Evolutionary conservation across 2,113 vertebrate genomes (phyloP), one percentile per base, ranked within the genome.

Genomic region (Arenaria interpres): DNA sequence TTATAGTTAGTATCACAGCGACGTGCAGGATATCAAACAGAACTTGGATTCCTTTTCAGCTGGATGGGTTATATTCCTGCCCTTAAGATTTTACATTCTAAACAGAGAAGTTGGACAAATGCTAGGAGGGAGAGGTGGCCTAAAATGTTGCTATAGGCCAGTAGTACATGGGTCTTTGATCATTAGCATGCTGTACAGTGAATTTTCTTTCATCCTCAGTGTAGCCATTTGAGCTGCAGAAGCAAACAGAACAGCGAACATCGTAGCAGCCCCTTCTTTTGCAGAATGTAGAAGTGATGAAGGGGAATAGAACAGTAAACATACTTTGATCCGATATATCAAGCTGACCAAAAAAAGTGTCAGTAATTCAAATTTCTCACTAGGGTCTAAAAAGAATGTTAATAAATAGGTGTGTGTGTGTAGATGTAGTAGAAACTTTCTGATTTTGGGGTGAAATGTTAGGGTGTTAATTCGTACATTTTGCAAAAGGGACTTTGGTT

Each of bases 401-500:
- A 64, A 37, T 80, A 71, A 80, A 59, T 75, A 60, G n/a, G 23
- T 68, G 32, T 82, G 16, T 82, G 16, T 73, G 30, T 2, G 2
- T 87, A 79, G 53, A 85, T 64, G 12, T 12, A 60, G 25, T 59
- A 23, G 32, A 82, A 95, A 46, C 48, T 54, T 51, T 39, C 62
- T 76, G 91, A 10, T 6, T 85, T 73, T 76, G 4, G n/a, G 35
- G 50, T 80, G 77, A 71, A 93, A 88, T 2, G 3, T 85, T 54
- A 73, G n/a, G 18, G 8, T 92, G 76, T 95, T 87, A 85, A 89
- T 89, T 89, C 1, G 6, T 94, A 56, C 35, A 83, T 88, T 73
- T 96, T 94, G 74, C 46, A 90, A 11, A 87, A 88, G 46, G 39
- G 75, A 87, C 67, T 88, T 94, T 73, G 7, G 53, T 95, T 95